These are phyloP conservation scores for Empis stercorea DNA, from an alignment of 2,888 invertebrate genomes.

Conservation along the genomic window DNA sequence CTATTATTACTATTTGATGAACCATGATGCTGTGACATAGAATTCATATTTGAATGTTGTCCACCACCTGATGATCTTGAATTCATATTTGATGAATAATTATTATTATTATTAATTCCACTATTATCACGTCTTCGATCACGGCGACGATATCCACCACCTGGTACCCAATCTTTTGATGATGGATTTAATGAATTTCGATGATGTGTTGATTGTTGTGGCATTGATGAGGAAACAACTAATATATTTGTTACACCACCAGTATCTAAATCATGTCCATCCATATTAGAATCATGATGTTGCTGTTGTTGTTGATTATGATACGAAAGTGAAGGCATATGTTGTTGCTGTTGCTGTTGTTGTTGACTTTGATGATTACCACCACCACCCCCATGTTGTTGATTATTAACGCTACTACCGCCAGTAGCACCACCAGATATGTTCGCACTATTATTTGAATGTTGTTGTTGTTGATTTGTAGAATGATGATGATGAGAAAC, in stretches of 20 bases:
- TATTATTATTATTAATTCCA: slow-evolving; percentile 20
- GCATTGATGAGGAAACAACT: neutral
- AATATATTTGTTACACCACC: too few species aligned
- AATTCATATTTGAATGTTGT: neutral
- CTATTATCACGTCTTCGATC: slow-evolving; percentile 21
- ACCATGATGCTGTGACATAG: neutral
- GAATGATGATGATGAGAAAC: slow-evolving; percentile 13
- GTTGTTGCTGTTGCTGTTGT: slow-evolving; percentile 15
- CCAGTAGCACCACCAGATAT: too few species aligned
- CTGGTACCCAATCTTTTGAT: too few species aligned
- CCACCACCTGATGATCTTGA: neutral
- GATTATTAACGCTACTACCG: slow-evolving; percentile 1
- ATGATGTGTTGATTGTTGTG: slow-evolving; percentile 1
- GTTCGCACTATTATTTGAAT: neutral
- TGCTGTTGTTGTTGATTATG: neutral
- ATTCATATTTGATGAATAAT: slow-evolving; percentile 24
- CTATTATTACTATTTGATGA: neutral
- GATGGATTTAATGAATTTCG: neutral
- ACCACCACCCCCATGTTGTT: slow-evolving; percentile 9
- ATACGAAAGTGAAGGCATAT: slow-evolving; percentile 1
- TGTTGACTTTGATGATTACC: slow-evolving; percentile 8
- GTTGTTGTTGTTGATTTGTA: neutral
- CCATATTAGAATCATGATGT: neutral
- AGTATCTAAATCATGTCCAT: too few species aligned
- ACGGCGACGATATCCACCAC: slow-evolving; percentile 22